Conservation (phyloP, 2,888 invertebrate species). For the Prosopocoilus inquinatus region DNA sequence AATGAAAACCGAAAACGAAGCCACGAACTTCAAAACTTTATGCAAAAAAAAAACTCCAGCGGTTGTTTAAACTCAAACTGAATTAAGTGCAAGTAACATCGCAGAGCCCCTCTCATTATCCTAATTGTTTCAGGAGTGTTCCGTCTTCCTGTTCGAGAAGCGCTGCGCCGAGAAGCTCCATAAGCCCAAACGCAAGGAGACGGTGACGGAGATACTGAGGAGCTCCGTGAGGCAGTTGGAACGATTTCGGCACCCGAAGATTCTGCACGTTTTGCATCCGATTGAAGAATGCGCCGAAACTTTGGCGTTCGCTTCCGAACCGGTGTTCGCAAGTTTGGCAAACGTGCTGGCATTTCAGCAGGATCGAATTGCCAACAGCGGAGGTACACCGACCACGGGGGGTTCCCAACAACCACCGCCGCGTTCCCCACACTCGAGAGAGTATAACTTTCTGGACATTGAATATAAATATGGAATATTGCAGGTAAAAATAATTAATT, state of each 20-base stretch:
- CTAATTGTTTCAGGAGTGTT: constrained; percentile 73
- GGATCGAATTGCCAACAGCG: constrained; percentile 57
- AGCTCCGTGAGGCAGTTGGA: constrained; percentile 78
- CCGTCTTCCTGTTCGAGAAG: constrained; percentile 92
- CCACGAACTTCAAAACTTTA: no score
- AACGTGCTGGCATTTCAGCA: constrained; percentile 84
- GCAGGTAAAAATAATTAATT: constrained; percentile 64
- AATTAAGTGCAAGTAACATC: no score
- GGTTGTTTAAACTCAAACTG: no score
- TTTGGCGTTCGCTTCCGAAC: constrained; percentile 92
- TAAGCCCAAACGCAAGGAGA: constrained; percentile 88
- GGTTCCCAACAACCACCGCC: constrained; percentile 50
- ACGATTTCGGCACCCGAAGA: constrained; percentile 81
- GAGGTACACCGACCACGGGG: constrained; percentile 48
- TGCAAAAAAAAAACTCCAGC: no score
- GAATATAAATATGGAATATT: constrained; percentile 91
- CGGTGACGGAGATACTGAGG: constrained; percentile 84
- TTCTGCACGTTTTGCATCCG: constrained; percentile 66
- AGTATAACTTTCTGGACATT: constrained; percentile 86
- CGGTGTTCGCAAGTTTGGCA: constrained; percentile 83
- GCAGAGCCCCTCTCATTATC: constrained; percentile 13
- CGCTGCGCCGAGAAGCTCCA: constrained; percentile 87
- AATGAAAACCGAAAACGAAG: no score
- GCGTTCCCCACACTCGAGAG: constrained; percentile 68
- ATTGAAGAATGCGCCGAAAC: constrained; percentile 84